These are phyloP conservation scores for Caranx melampygus DNA, from an alignment of 2,113 vertebrate species.

Conservation along the genomic window DNA sequence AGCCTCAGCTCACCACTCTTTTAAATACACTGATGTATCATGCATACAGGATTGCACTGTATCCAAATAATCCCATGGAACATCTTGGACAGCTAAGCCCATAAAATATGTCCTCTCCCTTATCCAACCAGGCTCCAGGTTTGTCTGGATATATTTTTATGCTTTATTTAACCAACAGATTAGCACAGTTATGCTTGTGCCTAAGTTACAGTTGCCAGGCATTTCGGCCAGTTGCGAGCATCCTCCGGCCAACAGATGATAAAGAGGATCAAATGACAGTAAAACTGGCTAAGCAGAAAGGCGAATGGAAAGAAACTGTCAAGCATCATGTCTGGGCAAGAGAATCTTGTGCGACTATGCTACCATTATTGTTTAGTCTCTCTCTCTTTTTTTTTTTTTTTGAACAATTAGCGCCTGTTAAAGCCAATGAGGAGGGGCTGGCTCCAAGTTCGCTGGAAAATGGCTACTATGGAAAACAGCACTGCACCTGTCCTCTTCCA, in stretches of 20 bases:
- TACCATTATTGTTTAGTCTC: not conserved
- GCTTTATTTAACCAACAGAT: slow-evolving; percentile 82
- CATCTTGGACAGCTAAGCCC: not conserved
- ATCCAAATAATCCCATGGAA: not conserved
- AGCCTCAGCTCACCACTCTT: not conserved
- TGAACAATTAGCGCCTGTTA: not conserved
- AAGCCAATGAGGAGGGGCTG: not conserved
- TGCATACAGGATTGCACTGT: not conserved
- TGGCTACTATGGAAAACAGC: not conserved
- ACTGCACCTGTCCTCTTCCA: not conserved
- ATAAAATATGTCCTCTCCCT: slow-evolving; percentile 6
- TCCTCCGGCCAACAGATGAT: slow-evolving; percentile 80
- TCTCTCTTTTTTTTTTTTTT: not conserved
- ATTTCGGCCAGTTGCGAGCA: slow-evolving; percentile 81
- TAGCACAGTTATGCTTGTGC: slow-evolving; percentile 83
- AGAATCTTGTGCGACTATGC: not conserved
- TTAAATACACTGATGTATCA: not conserved
- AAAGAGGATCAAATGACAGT: slow-evolving; percentile 83
- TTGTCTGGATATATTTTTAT: slow-evolving; percentile 31
- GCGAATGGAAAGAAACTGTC: slow-evolving; percentile 30
- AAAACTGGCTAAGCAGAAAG: slow-evolving; percentile 40
- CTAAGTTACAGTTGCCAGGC: slow-evolving; percentile 91
- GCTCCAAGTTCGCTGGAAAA: slow-evolving; percentile 7
- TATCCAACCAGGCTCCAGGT: slow-evolving; percentile 16
- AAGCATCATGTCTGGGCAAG: not conserved